Base-by-base conservation (phyloP, 2,888 invertebrate genomes). In the Siphlonurus alternatus region DNA sequence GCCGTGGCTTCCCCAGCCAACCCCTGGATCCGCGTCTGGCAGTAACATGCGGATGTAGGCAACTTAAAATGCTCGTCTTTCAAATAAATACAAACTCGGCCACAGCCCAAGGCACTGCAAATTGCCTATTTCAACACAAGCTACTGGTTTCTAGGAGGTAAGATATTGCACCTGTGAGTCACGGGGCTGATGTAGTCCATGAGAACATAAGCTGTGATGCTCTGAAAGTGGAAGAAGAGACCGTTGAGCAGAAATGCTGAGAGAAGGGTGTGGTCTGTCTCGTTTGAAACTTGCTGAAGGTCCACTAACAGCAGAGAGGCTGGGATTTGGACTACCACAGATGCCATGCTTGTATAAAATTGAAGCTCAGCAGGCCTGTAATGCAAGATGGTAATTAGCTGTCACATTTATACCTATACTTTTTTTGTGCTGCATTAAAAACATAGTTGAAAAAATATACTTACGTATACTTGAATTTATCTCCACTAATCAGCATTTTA, bases 141-240 rank as follows among this genome's bases (percentile, higher is more conserved):
- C n/a, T n/a, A n/a, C n/a, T n/a, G n/a, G n/a, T n/a, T n/a, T n/a
- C n/a, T n/a, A n/a, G n/a, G n/a, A n/a, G n/a, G n/a, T n/a, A n/a
- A n/a, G n/a, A n/a, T n/a, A n/a, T n/a, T n/a, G n/a, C 77, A 86
- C 86, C 86, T 85, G 72, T 89, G 87, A 25, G 88, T 88, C 19
- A 89, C 87, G 23, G 88, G 88, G 73, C 86, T 87, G 72, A 89
- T 87, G 71, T 86, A 87, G 72, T 85, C 85, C 85, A 89, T 87
- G 67, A 88, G 80, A 66, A 87, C 86, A 73, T 88, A 88, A 3
- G 88, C 88, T 59, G 86, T 85, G 71, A 88, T 86, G 73, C 86
- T 87, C 80, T 89, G 89, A 72, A 86, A 86, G 75, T 89, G 88
- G 75, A 88, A 89, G 75, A 86, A 87, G 25, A 87, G 72, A 63